Percentiles rank a stretch among this genome's conserved stretches.
Conservation (phyloP, 2,888 invertebrate species). For the Homarus gammarus region DNA sequence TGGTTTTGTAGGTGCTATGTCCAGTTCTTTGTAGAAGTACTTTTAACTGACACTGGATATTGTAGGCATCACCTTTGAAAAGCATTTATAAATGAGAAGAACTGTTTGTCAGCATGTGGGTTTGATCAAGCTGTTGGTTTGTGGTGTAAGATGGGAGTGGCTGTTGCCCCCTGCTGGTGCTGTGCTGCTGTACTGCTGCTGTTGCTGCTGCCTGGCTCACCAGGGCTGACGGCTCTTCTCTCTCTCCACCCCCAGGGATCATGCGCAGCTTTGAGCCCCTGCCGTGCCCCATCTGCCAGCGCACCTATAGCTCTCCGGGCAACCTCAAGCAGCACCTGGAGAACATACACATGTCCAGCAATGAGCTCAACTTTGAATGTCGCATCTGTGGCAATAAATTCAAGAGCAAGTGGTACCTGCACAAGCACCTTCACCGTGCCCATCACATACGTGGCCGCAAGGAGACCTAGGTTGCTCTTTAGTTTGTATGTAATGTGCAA, state of each 20-base stretch:
- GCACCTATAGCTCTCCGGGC: slow-evolving; percentile 84
- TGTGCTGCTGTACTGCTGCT: slow-evolving; percentile 69
- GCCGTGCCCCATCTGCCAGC: slow-evolving; percentile 84
- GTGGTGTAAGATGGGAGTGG: slow-evolving; percentile 60
- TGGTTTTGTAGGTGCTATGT: neutral
- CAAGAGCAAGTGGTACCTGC: slow-evolving; percentile 84
- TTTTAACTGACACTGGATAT: neutral
- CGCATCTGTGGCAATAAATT: slow-evolving; percentile 84
- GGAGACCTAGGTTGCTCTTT: slow-evolving; percentile 66
- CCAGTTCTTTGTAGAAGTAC: neutral
- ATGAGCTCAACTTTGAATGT: slow-evolving; percentile 84
- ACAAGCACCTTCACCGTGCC: slow-evolving; percentile 83
- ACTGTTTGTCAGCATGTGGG: slow-evolving; percentile 7
- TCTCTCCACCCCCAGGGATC: slow-evolving; percentile 75
- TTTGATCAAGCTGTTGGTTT: slow-evolving; percentile 60
- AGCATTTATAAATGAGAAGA: neutral
- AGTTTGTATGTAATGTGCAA: slow-evolving; percentile 30
- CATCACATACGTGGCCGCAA: slow-evolving; percentile 78
- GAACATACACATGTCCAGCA: slow-evolving; percentile 82
- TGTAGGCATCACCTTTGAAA: neutral
- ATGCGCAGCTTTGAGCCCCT: slow-evolving; percentile 81
- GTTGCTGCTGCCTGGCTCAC: slow-evolving; percentile 74
- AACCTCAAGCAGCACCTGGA: slow-evolving; percentile 85
- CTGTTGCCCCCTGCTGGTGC: slow-evolving; percentile 63
- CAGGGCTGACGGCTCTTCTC: slow-evolving; percentile 75